These are phyloP conservation scores for Amaurobius ferox DNA, from an alignment of 2,888 invertebrate species.

Conservation along the genomic window DNA sequence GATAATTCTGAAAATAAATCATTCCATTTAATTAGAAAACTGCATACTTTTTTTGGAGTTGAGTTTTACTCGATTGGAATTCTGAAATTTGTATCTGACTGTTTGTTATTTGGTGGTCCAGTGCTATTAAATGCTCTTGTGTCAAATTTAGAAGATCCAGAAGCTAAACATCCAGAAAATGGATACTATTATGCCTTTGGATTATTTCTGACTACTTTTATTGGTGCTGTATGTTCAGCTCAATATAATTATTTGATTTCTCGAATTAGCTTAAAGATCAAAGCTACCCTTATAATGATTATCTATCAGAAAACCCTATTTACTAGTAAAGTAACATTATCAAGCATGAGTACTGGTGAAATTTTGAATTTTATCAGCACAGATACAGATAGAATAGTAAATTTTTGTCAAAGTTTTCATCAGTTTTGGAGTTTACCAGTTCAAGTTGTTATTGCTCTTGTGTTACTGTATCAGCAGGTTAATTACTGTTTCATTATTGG, in stretches of 20 bases:
- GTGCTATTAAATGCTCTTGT: slow-evolving; percentile 90
- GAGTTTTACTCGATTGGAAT: slow-evolving; percentile 91
- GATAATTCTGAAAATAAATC: neutral
- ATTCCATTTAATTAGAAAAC: slow-evolving; percentile 81
- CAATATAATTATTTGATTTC: slow-evolving; percentile 94
- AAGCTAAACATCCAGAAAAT: slow-evolving; percentile 80
- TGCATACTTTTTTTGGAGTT: slow-evolving; percentile 86
- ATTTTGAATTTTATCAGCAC: slow-evolving; percentile 98
- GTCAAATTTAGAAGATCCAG: slow-evolving; percentile 85
- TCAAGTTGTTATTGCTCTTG: slow-evolving; percentile 89
- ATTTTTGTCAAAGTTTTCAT: slow-evolving; percentile 97
- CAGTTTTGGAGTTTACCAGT: slow-evolving; percentile 97
- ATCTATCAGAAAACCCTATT: slow-evolving; percentile 86
- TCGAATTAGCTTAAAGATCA: slow-evolving; percentile 89
- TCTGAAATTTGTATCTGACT: slow-evolving; percentile 88
- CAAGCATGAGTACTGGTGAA: slow-evolving; percentile 85
- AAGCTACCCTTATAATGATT: slow-evolving; percentile 88
- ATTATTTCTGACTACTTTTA: slow-evolving; percentile 83
- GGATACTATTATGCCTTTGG: slow-evolving; percentile 81
- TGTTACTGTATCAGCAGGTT: slow-evolving; percentile 90
- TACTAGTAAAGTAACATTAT: slow-evolving; percentile 78
- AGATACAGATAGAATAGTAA: slow-evolving; percentile 95
- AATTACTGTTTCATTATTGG: slow-evolving; percentile 95
- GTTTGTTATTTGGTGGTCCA: slow-evolving; percentile 91
- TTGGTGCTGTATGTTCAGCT: slow-evolving; percentile 87